Evolutionary conservation across 2,797 vertebrate species (phyloP).

Genomic region (Tauraco hartlaubi): DNA sequence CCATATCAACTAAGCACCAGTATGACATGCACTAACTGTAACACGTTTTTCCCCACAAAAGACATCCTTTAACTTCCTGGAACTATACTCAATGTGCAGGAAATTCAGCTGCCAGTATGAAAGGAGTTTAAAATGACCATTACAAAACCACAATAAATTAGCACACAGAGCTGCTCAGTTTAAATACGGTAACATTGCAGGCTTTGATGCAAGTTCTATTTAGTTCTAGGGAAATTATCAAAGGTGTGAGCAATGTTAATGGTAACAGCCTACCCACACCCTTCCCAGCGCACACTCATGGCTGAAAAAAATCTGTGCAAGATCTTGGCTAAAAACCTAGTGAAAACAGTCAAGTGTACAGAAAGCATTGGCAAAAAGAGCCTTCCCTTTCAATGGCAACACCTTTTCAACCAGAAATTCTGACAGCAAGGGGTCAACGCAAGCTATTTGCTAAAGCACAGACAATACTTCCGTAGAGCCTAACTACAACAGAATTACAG

Average conservation of each 20-base stretch:
- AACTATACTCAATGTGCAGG: neutral
- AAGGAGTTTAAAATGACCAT: conserved; percentile 13
- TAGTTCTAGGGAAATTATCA: neutral
- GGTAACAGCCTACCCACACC: neutral
- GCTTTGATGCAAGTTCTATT: neutral
- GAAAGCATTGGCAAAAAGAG: neutral
- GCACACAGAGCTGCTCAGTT: neutral
- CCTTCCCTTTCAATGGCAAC: neutral
- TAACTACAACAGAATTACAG: neutral
- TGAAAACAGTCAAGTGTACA: neutral
- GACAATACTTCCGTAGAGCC: neutral
- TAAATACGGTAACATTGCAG: neutral
- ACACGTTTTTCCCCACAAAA: neutral
- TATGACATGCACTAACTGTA: neutral
- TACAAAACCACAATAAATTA: neutral
- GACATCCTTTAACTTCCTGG: neutral
- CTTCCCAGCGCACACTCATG: neutral
- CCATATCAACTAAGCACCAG: neutral
- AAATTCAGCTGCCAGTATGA: neutral
- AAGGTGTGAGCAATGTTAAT: neutral
- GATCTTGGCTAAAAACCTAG: neutral
- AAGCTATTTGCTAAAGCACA: neutral
- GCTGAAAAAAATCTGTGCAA: neutral
- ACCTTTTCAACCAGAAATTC: neutral
- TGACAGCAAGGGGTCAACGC: neutral